These are phyloP conservation scores for Cloeon dipterum DNA, from an alignment of 2,888 invertebrate species.

Conservation along the genomic window DNA sequence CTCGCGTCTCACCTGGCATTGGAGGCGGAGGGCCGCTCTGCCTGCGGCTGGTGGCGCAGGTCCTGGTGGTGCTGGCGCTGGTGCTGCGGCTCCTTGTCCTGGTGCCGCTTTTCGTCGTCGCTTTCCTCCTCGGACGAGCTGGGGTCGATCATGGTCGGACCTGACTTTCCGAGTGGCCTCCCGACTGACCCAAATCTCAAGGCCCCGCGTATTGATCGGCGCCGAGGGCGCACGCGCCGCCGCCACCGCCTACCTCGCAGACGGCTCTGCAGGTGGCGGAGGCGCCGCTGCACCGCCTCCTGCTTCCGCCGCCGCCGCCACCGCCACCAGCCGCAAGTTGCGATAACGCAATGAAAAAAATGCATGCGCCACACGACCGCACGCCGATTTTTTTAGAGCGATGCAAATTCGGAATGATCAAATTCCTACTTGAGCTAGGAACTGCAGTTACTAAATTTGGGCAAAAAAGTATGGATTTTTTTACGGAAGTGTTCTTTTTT, in stretches of 20 bases:
- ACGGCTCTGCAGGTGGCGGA: neutral
- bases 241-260: neutral
- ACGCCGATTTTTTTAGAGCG: no score
- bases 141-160: slow-evolving; percentile 61
- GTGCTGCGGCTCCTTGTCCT: slow-evolving; percentile 15
- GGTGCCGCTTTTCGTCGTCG: slow-evolving; percentile 62
- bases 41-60: slow-evolving; percentile 15
- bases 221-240: neutral
- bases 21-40: no score
- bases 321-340: neutral
- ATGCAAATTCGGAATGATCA: no score
- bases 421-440: no score
- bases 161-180: neutral
- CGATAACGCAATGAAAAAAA: no score
- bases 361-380: no score
- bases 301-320: neutral
- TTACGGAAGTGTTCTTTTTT: no score
- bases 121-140: slow-evolving; percentile 91
- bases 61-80: slow-evolving; percentile 11
- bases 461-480: no score
- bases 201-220: neutral
- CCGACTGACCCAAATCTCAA: neutral
- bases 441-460: no score
- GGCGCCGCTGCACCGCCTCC: neutral
- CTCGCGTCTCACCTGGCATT: slow-evolving; percentile 2